Conservation (phyloP, 2,888 invertebrate genomes). For the Iphiclides podalirius region DNA sequence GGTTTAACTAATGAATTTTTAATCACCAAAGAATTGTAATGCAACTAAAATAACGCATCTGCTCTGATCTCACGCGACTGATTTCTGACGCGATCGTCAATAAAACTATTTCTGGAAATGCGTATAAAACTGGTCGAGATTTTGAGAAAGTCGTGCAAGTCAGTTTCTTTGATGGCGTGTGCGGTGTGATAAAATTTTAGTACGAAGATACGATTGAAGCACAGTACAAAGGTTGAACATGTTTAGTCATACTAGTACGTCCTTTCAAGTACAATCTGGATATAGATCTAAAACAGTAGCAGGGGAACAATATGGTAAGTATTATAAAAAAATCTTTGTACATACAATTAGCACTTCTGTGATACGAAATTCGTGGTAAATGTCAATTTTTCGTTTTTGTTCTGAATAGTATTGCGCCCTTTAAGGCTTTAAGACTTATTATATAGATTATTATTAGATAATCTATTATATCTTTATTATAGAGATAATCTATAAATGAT, state of each 20-base stretch:
- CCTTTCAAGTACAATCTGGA: conserved; percentile 43
- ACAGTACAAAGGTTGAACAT: conserved; percentile 33
- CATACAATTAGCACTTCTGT: no score
- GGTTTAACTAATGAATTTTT: no score
- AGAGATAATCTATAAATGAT: no score
- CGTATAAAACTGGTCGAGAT: conserved; percentile 34
- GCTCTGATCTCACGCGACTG: conserved; percentile 44
- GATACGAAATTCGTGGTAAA: no score
- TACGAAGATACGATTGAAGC: conserved; percentile 22
- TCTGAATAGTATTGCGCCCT: neutral
- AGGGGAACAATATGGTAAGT: conserved; percentile 17
- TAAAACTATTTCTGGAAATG: conserved; percentile 45
- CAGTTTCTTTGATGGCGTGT: conserved; percentile 24
- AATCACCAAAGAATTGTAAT: conserved; percentile 43
- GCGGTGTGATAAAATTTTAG: conserved; percentile 23
- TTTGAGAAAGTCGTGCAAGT: conserved; percentile 27
- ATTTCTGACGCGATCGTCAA: conserved; percentile 49
- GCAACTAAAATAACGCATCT: conserved; percentile 69
- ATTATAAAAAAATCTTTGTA: no score
- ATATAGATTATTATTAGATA: conserved; percentile 11
- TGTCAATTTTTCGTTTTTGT: neutral
- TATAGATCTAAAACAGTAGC: conserved; percentile 39
- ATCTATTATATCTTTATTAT: neutral
- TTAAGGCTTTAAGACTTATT: conserved; percentile 26
- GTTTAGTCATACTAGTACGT: conserved; percentile 61